A percentile compares a stretch with the other conserved stretches of the same genome.
Conservation (phyloP, 2,797 vertebrate genomes). For the Rhincodon typus region DNA sequence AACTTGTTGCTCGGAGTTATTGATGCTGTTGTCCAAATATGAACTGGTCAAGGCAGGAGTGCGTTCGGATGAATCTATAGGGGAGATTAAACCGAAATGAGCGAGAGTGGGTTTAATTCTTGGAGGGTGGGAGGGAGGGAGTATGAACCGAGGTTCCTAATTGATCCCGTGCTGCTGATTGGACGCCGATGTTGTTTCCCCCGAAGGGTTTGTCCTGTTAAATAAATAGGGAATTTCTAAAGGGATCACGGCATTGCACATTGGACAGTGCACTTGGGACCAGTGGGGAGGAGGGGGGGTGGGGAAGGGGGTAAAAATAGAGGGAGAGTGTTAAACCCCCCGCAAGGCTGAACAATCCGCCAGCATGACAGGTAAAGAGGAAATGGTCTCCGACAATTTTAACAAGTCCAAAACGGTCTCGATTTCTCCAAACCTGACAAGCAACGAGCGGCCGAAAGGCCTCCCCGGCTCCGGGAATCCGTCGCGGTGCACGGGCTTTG, state of each 20-base stretch:
- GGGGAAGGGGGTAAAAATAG: conserved; percentile 42
- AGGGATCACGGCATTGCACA: conserved; percentile 71
- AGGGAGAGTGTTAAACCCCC: not conserved
- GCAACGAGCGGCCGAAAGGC: conserved; percentile 47
- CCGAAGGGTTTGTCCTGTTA: conserved; percentile 87
- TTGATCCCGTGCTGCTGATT: conserved; percentile 79
- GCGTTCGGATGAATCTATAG: not conserved
- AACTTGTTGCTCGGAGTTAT: not conserved
- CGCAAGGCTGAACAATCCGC: conserved; percentile 39
- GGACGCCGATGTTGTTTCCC: conserved; percentile 79
- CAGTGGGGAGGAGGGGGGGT: conserved; percentile 40
- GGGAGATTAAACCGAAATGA: not conserved
- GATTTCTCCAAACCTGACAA: conserved; percentile 52
- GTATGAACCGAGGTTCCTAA: conserved; percentile 73
- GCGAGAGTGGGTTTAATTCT: not conserved
- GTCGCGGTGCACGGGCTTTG: conserved; percentile 87
- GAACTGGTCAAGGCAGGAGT: too few species aligned
- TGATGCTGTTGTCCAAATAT: too few species aligned
- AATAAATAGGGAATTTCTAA: conserved; percentile 92
- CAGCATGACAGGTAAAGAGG: conserved; percentile 85
- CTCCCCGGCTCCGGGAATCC: conserved; percentile 49
- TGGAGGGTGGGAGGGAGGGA: conserved; percentile 38
- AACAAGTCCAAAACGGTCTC: conserved; percentile 62
- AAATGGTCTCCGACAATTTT: conserved; percentile 71
- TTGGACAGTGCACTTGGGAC: conserved; percentile 83